Base-by-base conservation (phyloP, 1,140 invertebrate genomes). In the Procambarus virginalis region DNA sequence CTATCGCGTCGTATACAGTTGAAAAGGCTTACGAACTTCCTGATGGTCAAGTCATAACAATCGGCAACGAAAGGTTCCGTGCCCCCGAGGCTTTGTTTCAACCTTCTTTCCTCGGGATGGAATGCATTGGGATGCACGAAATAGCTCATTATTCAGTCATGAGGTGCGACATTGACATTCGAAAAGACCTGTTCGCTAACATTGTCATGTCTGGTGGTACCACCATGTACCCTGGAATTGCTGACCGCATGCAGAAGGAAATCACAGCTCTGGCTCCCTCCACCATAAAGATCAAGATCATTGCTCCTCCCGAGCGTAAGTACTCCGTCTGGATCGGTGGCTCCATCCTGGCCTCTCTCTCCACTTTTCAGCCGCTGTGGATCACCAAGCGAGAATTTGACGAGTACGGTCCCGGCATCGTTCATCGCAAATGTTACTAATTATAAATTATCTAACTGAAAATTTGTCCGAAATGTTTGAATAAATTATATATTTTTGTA, bases 161-260 rank as follows among this genome's bases (percentile, higher is more conserved):
- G 97, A 97, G 97, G 95, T 97, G 97, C 94, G 96, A 97, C 93
- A 96, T 97, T 92, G 97, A 98, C 93, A 98, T 97, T 95, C 96
- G 97, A 94, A 98, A 96, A 94, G 95, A 96, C 92, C 93, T 96
- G 93, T 96, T 96, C 93, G 95, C 96, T 95, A 98, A 98, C 96
- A 98, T 95, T 90, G 95, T 95, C 83, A 92, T 96, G 91, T 96
- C 95, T 91, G 95, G 95, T 92, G 95, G 95, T 91, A 95, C 95
- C 93, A 95, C 95, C 91, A 95, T 95, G 95, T 96, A 94, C 93
- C 95, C 95, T n/a, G 95, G 95, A 92, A 95, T 95, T 93, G 95
- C 95, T 93, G 95, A 95, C 92, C 92, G 95, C 76, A 95, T 95
- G 95, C 95, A 95, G 92, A 95, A 95, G 92, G 95, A 95, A 93